These are phyloP conservation scores for Timandra comae DNA, from an alignment of 2,888 invertebrate genomes.

Conservation along the genomic window DNA sequence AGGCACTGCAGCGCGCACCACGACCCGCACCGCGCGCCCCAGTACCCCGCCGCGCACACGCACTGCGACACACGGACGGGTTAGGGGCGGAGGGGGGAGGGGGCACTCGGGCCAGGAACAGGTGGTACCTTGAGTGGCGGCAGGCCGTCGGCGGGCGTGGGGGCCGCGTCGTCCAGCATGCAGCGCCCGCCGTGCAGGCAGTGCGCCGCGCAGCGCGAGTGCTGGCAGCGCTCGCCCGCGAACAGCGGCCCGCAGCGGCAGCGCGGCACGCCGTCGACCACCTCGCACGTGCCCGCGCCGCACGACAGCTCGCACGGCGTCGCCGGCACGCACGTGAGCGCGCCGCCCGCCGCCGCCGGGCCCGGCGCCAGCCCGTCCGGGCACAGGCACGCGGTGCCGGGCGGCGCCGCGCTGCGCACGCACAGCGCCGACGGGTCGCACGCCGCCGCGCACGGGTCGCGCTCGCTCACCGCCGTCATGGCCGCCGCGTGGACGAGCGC, in stretches of 20 bases:
- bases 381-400: conserved; percentile 69
- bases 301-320: no score
- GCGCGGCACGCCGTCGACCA: conserved; percentile 50
- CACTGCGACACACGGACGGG: conserved; percentile 77
- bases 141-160: conserved; percentile 13
- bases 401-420: conserved; percentile 63
- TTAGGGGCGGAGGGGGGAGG: conserved; percentile 9
- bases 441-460: conserved; percentile 75
- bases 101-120: no score
- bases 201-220: conserved; percentile 37
- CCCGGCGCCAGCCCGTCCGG: conserved; percentile 67
- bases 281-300: conserved; percentile 72
- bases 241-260: conserved; percentile 51
- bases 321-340: conserved; percentile 45
- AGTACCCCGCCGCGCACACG: conserved; percentile 40
- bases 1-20: not conserved
- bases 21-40: not conserved
- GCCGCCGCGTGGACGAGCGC: conserved; percentile 36
- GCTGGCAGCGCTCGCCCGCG: conserved; percentile 48
- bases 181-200: conserved; percentile 29
- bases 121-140: no score
- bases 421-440: conserved; percentile 81
- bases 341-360: conserved; percentile 35
- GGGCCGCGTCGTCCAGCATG: conserved; percentile 23
- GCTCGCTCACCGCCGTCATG: not conserved